Percentiles rank a stretch among this genome's conserved stretches.
Conservation (phyloP, 2,113 vertebrate genomes). For the Labeo rohita region DNA sequence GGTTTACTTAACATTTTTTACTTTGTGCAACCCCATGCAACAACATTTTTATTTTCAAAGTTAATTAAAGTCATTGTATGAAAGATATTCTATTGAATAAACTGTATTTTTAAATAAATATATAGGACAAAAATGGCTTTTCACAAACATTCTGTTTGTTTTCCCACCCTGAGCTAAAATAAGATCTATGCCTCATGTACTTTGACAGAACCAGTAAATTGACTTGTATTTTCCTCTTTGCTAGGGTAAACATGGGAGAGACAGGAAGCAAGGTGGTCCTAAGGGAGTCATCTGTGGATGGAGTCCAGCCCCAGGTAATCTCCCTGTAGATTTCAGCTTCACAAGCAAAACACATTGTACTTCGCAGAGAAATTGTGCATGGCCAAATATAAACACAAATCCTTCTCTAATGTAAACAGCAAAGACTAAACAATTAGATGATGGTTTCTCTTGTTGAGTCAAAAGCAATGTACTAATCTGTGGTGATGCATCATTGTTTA, state of each 20-base stretch:
- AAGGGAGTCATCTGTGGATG: constrained; percentile 68
- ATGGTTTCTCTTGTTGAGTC: constrained; percentile 7
- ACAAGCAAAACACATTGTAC: background rate
- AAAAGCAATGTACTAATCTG: background rate
- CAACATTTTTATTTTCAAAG: too few relatives aligned
- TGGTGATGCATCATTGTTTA: background rate
- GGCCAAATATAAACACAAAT: background rate
- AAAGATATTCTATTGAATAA: too few relatives aligned
- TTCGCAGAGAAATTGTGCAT: background rate
- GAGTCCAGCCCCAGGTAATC: constrained; percentile 71
- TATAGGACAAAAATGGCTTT: too few relatives aligned
- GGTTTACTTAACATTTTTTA: too few relatives aligned
- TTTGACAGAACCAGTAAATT: background rate
- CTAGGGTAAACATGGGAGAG: constrained; percentile 69
- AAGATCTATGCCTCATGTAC: background rate
- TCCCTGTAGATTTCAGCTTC: background rate
- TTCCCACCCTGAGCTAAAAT: background rate
- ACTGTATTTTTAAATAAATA: too few relatives aligned
- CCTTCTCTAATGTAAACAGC: constrained; percentile 7
- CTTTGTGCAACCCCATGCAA: too few relatives aligned
- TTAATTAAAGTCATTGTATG: too few relatives aligned
- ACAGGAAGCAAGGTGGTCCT: constrained; percentile 73
- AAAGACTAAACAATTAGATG: constrained; percentile 1
- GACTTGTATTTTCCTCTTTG: constrained; percentile 13
- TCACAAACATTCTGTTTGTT: too few relatives aligned